Percentiles rank a stretch among this genome's conserved stretches.
Evolutionary conservation across 2,888 invertebrate genomes (phyloP).

Genomic region (Meiosimyza platycephala): DNA sequence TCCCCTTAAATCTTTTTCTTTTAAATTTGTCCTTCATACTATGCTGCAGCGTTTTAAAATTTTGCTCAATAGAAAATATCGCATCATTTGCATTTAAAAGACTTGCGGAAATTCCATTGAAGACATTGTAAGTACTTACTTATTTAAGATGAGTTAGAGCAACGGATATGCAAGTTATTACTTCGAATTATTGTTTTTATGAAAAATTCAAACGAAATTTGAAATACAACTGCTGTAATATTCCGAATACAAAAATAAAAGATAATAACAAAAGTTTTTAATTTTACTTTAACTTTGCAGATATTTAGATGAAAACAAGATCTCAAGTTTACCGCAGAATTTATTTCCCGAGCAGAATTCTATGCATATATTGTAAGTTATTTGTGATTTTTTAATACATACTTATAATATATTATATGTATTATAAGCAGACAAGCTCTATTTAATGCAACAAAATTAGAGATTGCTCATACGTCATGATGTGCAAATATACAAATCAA

Average conservation of each 20-base stretch:
- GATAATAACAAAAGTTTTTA: too few species aligned
- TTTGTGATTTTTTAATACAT: too few species aligned
- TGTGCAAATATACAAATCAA: too few species aligned
- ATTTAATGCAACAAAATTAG: too few species aligned
- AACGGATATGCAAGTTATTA: not conserved
- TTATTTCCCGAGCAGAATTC: conserved; percentile 64
- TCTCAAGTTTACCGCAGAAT: conserved; percentile 62
- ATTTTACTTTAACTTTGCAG: too few species aligned
- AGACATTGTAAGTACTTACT: conserved; percentile 56
- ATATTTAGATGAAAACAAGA: conserved; percentile 68
- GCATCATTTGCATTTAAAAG: conserved; percentile 62
- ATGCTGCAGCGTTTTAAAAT: conserved; percentile 64
- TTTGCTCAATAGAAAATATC: conserved; percentile 65
- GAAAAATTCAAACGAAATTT: too few species aligned
- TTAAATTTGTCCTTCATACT: not conserved
- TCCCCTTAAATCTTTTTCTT: conserved; percentile 1
- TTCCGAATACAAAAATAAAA: not conserved
- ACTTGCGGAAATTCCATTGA: conserved; percentile 60
- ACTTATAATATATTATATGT: too few species aligned
- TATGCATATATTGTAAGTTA: conserved; percentile 67
- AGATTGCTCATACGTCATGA: too few species aligned
- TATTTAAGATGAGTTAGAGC: not conserved
- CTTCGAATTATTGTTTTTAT: too few species aligned
- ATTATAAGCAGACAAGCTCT: too few species aligned
- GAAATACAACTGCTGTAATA: not conserved